A percentile compares a stretch with the other conserved stretches of the same genome.
Conservation (phyloP, 2,888 invertebrate species). For the Molorchus minor region DNA sequence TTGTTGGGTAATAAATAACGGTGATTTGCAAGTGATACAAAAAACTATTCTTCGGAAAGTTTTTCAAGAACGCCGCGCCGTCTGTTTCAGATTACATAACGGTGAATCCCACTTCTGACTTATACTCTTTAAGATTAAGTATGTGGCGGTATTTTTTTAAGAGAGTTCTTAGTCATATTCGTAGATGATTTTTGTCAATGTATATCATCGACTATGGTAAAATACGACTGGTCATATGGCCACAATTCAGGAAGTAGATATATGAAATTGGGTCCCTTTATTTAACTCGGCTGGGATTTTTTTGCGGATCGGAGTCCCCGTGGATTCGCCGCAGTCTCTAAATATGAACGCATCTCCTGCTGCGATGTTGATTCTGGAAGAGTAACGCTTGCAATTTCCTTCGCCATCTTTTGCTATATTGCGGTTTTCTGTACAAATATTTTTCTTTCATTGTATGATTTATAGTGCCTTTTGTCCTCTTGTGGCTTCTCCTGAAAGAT, state of each 20-base stretch:
- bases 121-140: no score
- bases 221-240: not conserved
- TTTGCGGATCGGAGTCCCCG: conserved; percentile 7
- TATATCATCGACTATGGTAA: not conserved
- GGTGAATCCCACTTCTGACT: no score
- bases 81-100: no score
- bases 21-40: conserved; percentile 5
- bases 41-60: not conserved
- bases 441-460: conserved; percentile 36
- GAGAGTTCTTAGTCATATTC: no score
- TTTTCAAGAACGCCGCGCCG: no score
- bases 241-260: conserved; percentile 1
- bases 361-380: conserved; percentile 35
- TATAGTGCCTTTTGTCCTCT: conserved; percentile 20
- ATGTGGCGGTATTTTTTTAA: not conserved
- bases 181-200: conserved; percentile 5
- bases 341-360: conserved; percentile 25
- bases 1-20: not conserved
- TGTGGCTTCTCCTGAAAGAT: conserved; percentile 9
- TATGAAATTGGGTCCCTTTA: conserved; percentile 13
- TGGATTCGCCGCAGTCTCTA: conserved; percentile 8
- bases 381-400: conserved; percentile 35
- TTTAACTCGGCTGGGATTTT: conserved; percentile 9
- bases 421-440: conserved; percentile 39
- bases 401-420: conserved; percentile 31